Evolutionary conservation across 2,888 invertebrate species (phyloP), one percentile per base, ranked within the genome.

Genomic region (Latheticus oryzae): DNA sequence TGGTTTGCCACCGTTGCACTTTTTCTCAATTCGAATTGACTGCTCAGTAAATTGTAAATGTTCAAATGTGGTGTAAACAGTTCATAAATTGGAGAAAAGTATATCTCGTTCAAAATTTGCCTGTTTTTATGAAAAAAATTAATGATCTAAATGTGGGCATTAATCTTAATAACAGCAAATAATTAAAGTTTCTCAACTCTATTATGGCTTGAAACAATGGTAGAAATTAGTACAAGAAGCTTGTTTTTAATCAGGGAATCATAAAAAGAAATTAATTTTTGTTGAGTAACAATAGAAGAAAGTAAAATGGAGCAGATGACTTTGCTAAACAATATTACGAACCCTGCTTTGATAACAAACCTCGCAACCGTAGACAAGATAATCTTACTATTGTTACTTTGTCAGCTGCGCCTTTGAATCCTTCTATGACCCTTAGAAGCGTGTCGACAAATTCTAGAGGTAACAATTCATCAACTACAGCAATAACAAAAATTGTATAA

Each of bases 251-350:
- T 58, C 52, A 58, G 30, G 43, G n/a, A n/a, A 21, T 21, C 9
- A 43, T 57, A 57, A 52, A 47, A 51, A 51, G 45, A 33, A 45
- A 58, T 52, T 58, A 58, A 58, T 58, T 58, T 58, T 58, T 58
- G 45, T 50, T 13, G 12, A 23, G 45, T 12, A 42, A 47, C 48
- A 55, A 48, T 33, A 13, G 55, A 32, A 37, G 54, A 54, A 37
- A 55, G 42, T 45, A 55, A 55, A 55, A 37, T 45, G 42, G 38
- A 48, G 33, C 42, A 38, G 38, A 48, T 33, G 55, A 48, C 55
- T 40, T 30, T 43, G 45, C 24, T 40, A 51, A 51, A 51, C 40
- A 51, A 51, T 38, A 51, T 51, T 40, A 37, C 35, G 23, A 19
- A 26, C 23, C 5, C 9, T 26, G 26, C 48, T 35, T 48, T 26